Evolutionary conservation across 1,140 invertebrate genomes (phyloP), one percentile per base, ranked within the genome.

Genomic region (Eciton burchellii): DNA sequence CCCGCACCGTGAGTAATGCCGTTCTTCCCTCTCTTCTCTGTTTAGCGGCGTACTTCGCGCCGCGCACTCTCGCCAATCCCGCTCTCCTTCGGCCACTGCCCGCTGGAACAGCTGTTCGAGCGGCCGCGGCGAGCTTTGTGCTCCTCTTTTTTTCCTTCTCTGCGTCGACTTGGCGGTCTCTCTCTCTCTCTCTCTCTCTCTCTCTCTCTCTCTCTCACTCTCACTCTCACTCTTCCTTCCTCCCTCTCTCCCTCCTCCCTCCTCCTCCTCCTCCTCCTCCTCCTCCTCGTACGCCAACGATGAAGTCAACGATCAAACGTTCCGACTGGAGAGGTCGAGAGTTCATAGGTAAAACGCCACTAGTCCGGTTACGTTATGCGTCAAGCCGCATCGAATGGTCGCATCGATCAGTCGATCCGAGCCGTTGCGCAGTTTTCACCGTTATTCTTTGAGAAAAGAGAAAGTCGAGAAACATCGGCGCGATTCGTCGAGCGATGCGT

Each of bases 71-170:
- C 54, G 54, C 66, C 14, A 9, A 16, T 68, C 24, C 47, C 49
- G 49, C 68, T 71, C 68, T 71, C 35, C 70, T 26, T 16, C 70
- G 49, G 35, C 60, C 60, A 29, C 60, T 63, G 60, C 59, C 72
- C 72, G 57, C 35, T 63, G 24, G 62, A 76, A 76, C 73, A 76
- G 73, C 73, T 76, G 73, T 76, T 65, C 63, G 63, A 65, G 45
- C 29, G 59, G 72, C 72, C 26, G 45, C 45, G 59, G n/a, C 59
- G 45, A 52, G 19, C 45, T 59, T 26, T 12, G 72, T 24, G 45
- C 14, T 70, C 1, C 26, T 19, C 16, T 52, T 54, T 54, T 59
- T 45, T 70, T 57, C 35, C 41, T n/a, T n/a, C n/a, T n/a, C n/a
- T n/a, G n/a, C n/a, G n/a, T n/a, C n/a, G n/a, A n/a, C 16, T 1